Percentiles rank a stretch among this genome's conserved stretches.
These are phyloP conservation scores for Tringa solitaria DNA, from an alignment of 2,113 vertebrate genomes.

Conservation along the genomic window DNA sequence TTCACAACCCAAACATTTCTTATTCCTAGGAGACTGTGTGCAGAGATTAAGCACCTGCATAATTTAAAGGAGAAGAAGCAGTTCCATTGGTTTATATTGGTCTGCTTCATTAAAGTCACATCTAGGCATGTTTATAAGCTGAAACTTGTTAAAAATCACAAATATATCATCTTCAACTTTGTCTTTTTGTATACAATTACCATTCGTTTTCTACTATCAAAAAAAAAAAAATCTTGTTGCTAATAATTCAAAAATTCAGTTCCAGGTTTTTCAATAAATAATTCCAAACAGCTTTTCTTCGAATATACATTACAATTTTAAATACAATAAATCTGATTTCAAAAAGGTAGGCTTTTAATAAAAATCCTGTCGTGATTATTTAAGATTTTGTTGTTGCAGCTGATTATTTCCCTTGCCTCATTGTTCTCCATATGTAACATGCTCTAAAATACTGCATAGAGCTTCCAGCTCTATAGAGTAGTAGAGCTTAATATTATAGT, in stretches of 20 bases:
- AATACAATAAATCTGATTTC: slow-evolving; percentile 16
- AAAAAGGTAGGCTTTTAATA: slow-evolving; percentile 15
- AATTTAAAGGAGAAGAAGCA: neutral
- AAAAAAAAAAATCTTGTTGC: neutral
- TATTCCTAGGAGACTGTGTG: neutral
- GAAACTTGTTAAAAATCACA: neutral
- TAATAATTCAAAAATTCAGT: neutral
- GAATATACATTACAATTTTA: slow-evolving; percentile 24
- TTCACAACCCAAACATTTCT: slow-evolving; percentile 16
- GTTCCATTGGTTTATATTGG: neutral
- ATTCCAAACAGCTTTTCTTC: slow-evolving; percentile 5
- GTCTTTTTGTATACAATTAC: neutral
- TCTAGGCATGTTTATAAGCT: neutral
- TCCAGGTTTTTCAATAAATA: slow-evolving; percentile 4
- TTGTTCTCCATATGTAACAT: neutral
- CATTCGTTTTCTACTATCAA: neutral
- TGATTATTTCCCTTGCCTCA: slow-evolving; percentile 35
- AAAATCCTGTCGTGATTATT: slow-evolving; percentile 46
- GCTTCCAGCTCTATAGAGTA: neutral
- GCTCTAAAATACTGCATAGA: neutral
- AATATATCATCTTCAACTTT: neutral
- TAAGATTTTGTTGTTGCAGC: slow-evolving; percentile 24
- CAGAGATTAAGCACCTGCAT: slow-evolving; percentile 1
- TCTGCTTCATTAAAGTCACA: neutral
- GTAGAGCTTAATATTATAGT: neutral